A percentile compares a stretch with the other conserved stretches of the same genome.
Evolutionary conservation across 2,113 vertebrate genomes (phyloP).

Genomic region (Natator depressus): DNA sequence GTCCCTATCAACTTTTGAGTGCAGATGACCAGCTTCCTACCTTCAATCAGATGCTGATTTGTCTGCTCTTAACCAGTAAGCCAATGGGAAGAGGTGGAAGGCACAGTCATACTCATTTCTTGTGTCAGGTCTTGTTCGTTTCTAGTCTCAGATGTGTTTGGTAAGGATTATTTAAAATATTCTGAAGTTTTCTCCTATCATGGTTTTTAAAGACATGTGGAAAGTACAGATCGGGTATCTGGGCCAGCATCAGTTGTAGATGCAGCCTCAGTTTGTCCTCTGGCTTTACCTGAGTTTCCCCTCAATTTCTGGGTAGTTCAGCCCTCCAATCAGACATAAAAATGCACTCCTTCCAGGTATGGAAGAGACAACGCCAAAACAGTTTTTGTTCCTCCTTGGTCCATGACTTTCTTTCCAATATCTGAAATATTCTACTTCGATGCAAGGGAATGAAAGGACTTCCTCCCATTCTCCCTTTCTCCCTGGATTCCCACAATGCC

Average conservation of each 20-base stretch:
- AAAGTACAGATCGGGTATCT: neutral
- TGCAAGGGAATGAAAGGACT: neutral
- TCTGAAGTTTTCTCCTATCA: neutral
- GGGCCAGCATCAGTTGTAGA: neutral
- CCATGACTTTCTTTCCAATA: neutral
- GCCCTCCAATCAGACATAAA: neutral
- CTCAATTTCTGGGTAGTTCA: neutral
- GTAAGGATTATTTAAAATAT: neutral
- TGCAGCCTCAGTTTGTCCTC: neutral
- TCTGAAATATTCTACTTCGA: neutral
- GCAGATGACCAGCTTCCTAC: neutral
- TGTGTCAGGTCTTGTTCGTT: neutral
- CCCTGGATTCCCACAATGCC: neutral
- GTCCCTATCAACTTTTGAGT: neutral
- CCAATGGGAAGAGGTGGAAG: neutral
- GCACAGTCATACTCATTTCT: neutral
- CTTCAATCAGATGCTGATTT: neutral
- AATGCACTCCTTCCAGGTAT: neutral
- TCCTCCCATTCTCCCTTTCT: neutral
- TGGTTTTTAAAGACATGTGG: neutral
- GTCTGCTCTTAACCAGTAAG: slow-evolving; percentile 1
- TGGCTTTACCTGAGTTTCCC: neutral
- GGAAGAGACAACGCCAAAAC: neutral
- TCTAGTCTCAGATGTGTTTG: neutral
- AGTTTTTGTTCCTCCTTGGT: neutral